Evolutionary conservation across 92 coral and sea anemone species (phyloP).

Genomic region (Desmophyllum pertusum): DNA sequence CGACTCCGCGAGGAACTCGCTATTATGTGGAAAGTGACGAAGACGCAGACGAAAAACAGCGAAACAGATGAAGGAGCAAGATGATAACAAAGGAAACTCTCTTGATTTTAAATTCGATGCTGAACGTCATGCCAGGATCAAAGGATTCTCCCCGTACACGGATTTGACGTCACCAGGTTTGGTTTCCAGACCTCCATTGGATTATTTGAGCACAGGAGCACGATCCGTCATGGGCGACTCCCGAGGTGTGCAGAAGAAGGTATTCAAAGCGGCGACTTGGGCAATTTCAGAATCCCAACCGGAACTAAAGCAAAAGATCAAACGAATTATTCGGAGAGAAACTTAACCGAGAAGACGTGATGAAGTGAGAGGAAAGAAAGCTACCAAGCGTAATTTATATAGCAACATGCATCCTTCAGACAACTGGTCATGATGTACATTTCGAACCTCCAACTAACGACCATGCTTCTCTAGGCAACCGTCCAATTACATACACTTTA

Average conservation of each 20-base stretch:
- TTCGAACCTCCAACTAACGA: too few species aligned
- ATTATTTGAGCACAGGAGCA: constrained; percentile 10
- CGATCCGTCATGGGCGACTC: background rate
- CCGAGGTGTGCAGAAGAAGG: background rate
- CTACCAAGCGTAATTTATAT: background rate
- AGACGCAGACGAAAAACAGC: background rate
- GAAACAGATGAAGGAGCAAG: constrained; percentile 24
- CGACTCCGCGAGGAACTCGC: background rate
- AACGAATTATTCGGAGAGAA: constrained; percentile 33
- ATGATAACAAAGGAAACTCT: background rate
- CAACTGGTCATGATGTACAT: too few species aligned
- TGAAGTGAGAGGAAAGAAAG: constrained; percentile 59
- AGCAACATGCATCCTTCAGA: background rate
- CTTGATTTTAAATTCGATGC: constrained; percentile 45
- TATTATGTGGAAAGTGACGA: background rate
- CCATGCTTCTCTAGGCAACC: too few species aligned
- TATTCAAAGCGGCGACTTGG: constrained; percentile 23
- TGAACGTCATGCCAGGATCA: constrained; percentile 53
- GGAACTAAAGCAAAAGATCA: constrained; percentile 37
- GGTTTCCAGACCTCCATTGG: background rate
- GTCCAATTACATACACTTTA: too few species aligned
- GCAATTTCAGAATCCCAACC: constrained; percentile 51
- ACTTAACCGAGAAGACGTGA: constrained; percentile 45
- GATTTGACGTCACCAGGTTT: constrained; percentile 31
- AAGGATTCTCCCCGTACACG: constrained; percentile 48